These are phyloP conservation scores for Chaenodraco wilsoni DNA, from an alignment of 2,797 vertebrate genomes.

Conservation along the genomic window DNA sequence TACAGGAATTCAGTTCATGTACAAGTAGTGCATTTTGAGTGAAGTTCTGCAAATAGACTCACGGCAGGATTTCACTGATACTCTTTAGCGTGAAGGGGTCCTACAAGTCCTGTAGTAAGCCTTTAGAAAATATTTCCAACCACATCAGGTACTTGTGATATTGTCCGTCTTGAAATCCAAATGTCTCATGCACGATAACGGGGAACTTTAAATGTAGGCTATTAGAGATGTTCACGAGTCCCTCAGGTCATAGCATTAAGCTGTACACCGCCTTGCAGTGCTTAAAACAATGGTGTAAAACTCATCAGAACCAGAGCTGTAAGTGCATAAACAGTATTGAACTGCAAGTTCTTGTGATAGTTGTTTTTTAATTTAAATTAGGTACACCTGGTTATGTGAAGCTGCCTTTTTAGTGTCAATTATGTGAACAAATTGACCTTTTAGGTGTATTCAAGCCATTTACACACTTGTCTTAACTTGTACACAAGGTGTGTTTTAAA, in stretches of 20 bases:
- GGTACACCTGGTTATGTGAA: no score
- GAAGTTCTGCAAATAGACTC: slow-evolving; percentile 7
- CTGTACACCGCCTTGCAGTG: background rate
- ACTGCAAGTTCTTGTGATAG: no score
- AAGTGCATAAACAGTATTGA: background rate
- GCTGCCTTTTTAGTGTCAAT: no score
- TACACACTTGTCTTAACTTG: no score
- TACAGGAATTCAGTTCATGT: slow-evolving; percentile 4
- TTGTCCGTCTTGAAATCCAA: background rate
- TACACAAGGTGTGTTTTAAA: no score
- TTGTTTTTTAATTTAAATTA: background rate
- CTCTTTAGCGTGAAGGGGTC: background rate
- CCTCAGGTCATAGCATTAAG: background rate
- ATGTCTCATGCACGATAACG: slow-evolving; percentile 16
- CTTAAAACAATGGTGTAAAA: background rate
- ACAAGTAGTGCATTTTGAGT: background rate
- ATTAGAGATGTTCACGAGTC: background rate
- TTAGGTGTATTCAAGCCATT: background rate
- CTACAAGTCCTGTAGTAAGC: slow-evolving; percentile 1
- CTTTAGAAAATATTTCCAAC: background rate
- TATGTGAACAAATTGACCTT: background rate
- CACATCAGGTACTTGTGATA: background rate
- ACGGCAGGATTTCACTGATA: slow-evolving; percentile 11
- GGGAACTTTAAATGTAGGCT: background rate
- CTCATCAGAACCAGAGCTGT: background rate